Conservation (phyloP, 2,113 vertebrate genomes). For the Chloropsis cyanopogon region DNA sequence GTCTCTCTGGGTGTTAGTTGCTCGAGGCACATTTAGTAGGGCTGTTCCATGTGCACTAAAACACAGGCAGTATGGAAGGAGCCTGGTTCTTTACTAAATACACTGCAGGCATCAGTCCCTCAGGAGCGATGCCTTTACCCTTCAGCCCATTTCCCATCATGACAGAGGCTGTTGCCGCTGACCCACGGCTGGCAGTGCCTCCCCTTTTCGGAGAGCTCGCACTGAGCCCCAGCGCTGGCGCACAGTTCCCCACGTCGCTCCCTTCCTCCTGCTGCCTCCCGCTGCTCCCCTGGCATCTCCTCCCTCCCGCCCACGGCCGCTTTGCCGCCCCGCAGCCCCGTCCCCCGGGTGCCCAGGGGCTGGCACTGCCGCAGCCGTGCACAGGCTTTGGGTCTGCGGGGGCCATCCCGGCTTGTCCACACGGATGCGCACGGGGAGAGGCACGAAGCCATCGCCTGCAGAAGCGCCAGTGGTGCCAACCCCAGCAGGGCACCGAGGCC, state of each 20-base stretch:
- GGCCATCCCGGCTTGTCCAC: not conserved
- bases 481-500: fast-evolving
- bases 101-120: not conserved
- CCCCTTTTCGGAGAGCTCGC: fast-evolving
- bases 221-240: not conserved
- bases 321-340: not conserved
- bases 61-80: not conserved
- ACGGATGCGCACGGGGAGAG: fast-evolving
- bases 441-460: not conserved
- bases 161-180: not conserved
- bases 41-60: not conserved
- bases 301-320: fast-evolving
- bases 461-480: not conserved
- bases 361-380: not conserved
- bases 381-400: not conserved
- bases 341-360: too few relatives aligned
- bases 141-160: not conserved
- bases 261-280: not conserved
- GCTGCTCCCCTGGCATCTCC: fast-evolving
- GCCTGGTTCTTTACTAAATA: not conserved
- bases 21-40: not conserved
- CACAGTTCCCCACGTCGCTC: not conserved
- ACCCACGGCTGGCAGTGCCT: fast-evolving
- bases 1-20: not conserved
- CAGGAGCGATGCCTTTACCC: not conserved